Conservation (phyloP, 2,113 vertebrate species). For the Ciconia maguari region DNA sequence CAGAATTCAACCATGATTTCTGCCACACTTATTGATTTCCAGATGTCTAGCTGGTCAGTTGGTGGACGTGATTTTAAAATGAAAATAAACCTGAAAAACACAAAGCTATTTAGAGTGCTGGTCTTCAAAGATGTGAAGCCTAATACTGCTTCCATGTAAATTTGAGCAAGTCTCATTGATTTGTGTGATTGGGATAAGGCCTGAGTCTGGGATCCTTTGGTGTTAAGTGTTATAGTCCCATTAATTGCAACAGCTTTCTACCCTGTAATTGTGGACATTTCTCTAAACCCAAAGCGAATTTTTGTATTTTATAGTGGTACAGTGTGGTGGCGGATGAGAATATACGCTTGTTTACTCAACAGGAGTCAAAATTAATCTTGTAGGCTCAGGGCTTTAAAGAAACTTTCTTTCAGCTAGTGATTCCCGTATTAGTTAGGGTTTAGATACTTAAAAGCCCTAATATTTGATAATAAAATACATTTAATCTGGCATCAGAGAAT, state of each 20-base stretch:
- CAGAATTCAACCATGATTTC: neutral
- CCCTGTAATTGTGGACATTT: neutral
- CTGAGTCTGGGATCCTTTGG: neutral
- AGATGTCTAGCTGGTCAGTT: slow-evolving; percentile 40
- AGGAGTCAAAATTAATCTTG: slow-evolving; percentile 43
- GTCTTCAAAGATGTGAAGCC: neutral
- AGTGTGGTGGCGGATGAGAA: neutral
- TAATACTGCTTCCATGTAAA: accelerated
- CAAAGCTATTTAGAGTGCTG: neutral
- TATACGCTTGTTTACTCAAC: slow-evolving; percentile 31
- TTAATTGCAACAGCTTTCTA: neutral
- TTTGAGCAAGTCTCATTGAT: neutral
- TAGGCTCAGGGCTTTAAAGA: slow-evolving; percentile 15
- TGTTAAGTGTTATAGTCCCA: neutral
- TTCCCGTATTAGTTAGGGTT: slow-evolving; percentile 65
- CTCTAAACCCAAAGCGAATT: neutral
- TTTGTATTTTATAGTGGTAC: neutral
- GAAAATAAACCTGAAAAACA: neutral
- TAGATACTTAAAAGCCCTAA: slow-evolving; percentile 65
- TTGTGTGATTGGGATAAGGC: neutral
- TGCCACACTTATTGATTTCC: slow-evolving; percentile 26
- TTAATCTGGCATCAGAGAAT: slow-evolving; percentile 37
- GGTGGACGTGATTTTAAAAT: slow-evolving; percentile 19
- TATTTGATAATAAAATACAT: slow-evolving; percentile 64
- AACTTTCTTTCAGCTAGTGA: slow-evolving; percentile 54